These are phyloP conservation scores for Furcula furcula DNA, from an alignment of 2,888 invertebrate species.

Conservation along the genomic window DNA sequence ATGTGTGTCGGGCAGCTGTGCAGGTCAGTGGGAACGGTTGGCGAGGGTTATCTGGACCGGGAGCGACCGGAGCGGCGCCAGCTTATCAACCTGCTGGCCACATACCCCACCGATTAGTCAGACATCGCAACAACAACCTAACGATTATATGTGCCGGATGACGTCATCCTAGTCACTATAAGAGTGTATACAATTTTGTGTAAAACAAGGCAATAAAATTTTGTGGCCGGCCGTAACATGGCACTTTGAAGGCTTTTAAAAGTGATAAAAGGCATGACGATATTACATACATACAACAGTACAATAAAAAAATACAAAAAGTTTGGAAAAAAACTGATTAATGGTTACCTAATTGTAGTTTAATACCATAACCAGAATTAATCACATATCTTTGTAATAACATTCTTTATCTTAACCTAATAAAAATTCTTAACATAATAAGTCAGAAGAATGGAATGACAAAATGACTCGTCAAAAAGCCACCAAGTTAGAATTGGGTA, in stretches of 20 bases:
- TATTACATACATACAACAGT: too few species aligned
- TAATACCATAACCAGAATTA: constrained; percentile 28
- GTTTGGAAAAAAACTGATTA: too few species aligned
- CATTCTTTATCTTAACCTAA: too few species aligned
- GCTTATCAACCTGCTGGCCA: constrained; percentile 47
- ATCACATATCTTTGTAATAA: too few species aligned
- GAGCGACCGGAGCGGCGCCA: constrained; percentile 48
- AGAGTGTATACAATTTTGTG: constrained; percentile 2
- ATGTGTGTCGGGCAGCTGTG: constrained; percentile 1
- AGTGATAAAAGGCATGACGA: too few species aligned
- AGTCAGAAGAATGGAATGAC: constrained; percentile 66
- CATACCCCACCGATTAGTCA: constrained; percentile 56
- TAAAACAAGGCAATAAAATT: constrained; percentile 1
- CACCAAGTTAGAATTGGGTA: constrained; percentile 13
- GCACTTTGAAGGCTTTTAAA: neutral
- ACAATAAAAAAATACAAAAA: too few species aligned
- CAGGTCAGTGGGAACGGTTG: constrained; percentile 28
- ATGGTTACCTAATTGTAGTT: neutral
- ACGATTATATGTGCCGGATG: constrained; percentile 14
- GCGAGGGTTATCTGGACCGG: constrained; percentile 35
- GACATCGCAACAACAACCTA: constrained; percentile 22
- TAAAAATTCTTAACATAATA: constrained; percentile 60
- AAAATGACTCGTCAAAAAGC: constrained; percentile 62
- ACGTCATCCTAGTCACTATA: constrained; percentile 16
- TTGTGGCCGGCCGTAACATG: neutral